Evolutionary conservation across 1,140 invertebrate species (phyloP).

Genomic region (Spodoptera frugiperda): DNA sequence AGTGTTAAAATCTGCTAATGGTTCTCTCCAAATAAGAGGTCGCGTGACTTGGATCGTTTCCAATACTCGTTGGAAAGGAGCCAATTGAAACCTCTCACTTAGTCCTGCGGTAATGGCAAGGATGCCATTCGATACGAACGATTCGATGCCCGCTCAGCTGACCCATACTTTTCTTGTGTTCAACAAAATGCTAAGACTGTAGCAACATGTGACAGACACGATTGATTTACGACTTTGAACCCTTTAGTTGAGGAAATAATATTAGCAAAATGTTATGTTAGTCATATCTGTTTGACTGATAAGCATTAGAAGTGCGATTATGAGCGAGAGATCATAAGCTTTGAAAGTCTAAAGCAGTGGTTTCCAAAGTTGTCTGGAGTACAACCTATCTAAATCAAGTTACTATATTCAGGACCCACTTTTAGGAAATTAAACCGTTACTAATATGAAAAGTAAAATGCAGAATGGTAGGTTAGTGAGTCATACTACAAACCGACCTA

Average conservation of each 20-base stretch:
- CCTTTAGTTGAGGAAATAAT: background rate
- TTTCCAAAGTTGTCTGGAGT: no score
- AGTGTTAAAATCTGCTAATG: slow-evolving; percentile 51
- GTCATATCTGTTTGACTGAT: no score
- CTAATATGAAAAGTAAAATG: no score
- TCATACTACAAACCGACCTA: no score
- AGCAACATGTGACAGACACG: background rate
- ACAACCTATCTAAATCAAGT: no score
- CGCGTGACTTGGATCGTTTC: slow-evolving; percentile 51
- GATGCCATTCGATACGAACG: slow-evolving; percentile 44
- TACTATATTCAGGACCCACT: no score
- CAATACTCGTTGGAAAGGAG: slow-evolving; percentile 50
- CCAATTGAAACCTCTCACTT: slow-evolving; percentile 54
- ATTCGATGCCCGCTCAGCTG: background rate
- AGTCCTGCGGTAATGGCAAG: slow-evolving; percentile 48
- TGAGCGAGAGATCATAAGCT: no score
- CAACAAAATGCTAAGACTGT: slow-evolving; percentile 27
- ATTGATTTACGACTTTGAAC: background rate
- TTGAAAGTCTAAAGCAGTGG: no score
- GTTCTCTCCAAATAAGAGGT: slow-evolving; percentile 44
- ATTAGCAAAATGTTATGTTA: no score
- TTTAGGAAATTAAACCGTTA: no score
- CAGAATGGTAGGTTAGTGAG: no score
- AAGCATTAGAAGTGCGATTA: no score
- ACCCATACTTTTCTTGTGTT: slow-evolving; percentile 28